Evolutionary conservation across 1,140 invertebrate species (phyloP), one percentile per base, ranked within the genome.

Genomic region (Zaprionus inermis): DNA sequence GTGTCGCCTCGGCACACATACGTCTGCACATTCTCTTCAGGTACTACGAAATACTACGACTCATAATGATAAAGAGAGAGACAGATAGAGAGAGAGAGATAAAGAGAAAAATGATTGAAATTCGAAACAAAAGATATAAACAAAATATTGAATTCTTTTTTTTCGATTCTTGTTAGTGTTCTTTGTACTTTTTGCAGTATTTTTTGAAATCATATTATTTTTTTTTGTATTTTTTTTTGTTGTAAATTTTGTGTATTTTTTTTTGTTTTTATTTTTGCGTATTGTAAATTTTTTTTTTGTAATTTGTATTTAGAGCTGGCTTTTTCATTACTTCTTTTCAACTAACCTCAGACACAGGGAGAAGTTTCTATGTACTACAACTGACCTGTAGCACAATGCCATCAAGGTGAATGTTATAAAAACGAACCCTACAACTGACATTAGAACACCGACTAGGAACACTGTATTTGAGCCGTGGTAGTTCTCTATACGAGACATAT

Each of bases 371-470:
- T 98, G 96, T 96, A 98, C 97, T 96, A 97, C 97, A 95, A 98
- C 97, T 97, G 96, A 98, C 97, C 98, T 98, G 96, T 99, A 99
- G 96, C 98, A 99, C 94, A 98, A 96, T 94, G 98, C 97, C 95
- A 98, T 97, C 94, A 98, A 95, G 94, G 97, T 97, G 96, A 99
- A 98, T 95, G 98, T 95, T 94, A 99, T 96, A 95, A 99, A 98
- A 94, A 99, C 97, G 94, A 97, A 97, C 94, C 98, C 98, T 95
- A 99, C 97, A 95, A 98, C 97, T 93, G 97, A 98, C 95, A 98
- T 98, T 94, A 99, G 96, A 94, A 98, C 97, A 95, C 96, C 97
- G 93, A 99, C 98, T 95, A 99, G 96, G 95, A 97, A 97, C 94
- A 97, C 96, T 94, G 97, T 97, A 95, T 97, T 97, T 93, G 96